Evolutionary conservation across 2,888 invertebrate species (phyloP).

Genomic region (Tetragonula carbonaria): DNA sequence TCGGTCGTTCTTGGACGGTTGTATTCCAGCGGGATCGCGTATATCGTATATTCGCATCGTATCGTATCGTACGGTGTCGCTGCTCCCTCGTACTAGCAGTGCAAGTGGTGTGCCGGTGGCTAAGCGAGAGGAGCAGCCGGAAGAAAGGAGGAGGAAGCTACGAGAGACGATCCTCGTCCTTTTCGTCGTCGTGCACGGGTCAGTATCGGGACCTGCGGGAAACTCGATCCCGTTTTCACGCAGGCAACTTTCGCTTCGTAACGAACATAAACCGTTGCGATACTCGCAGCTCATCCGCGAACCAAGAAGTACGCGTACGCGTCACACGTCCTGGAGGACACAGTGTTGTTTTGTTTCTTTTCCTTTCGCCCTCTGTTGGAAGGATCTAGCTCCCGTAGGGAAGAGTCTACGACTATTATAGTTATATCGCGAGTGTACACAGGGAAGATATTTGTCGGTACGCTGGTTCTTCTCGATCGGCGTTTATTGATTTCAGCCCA

Average conservation of each 20-base stretch:
- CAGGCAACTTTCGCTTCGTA: no score
- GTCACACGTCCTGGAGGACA: neutral
- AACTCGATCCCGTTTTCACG: neutral
- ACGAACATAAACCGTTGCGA: no score
- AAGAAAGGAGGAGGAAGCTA: slow-evolving; percentile 36
- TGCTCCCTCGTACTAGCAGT: slow-evolving; percentile 56
- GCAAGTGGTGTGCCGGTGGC: slow-evolving; percentile 61
- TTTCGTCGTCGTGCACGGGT: slow-evolving; percentile 60
- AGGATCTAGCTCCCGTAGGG: neutral
- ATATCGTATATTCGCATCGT: no score
- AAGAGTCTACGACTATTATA: no score
- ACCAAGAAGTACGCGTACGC: neutral
- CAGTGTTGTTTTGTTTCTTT: neutral
- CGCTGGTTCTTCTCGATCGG: slow-evolving; percentile 68
- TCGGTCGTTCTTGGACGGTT: slow-evolving; percentile 19
- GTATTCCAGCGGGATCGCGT: slow-evolving; percentile 20
- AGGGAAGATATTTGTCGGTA: neutral
- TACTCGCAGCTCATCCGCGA: neutral
- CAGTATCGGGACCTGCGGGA: slow-evolving; percentile 54
- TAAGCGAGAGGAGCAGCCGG: slow-evolving; percentile 44
- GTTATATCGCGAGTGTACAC: neutral
- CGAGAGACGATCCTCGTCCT: slow-evolving; percentile 59
- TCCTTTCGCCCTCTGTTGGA: neutral
- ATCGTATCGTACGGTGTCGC: slow-evolving; percentile 26
- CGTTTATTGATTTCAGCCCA: slow-evolving; percentile 77